A percentile compares a stretch with the other conserved stretches of the same genome.
Conservation (phyloP, 2,797 vertebrate species). For the Anas capensis region DNA sequence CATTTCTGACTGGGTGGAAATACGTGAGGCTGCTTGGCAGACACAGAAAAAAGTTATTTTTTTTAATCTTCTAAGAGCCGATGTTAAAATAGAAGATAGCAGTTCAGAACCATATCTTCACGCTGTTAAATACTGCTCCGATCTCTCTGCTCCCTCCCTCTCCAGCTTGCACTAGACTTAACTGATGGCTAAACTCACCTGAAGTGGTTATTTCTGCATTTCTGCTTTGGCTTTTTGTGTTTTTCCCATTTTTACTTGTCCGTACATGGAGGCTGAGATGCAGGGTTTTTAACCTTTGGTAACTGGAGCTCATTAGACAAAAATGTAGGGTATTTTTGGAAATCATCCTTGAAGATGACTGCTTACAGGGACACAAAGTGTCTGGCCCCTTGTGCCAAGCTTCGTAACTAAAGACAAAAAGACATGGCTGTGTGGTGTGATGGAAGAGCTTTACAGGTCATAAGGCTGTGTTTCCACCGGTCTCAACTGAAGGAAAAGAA, state of each 20-base stretch:
- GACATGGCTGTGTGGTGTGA: not conserved
- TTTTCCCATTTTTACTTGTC: not conserved
- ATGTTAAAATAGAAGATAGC: conserved; percentile 1
- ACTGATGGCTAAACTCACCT: not conserved
- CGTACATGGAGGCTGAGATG: not conserved
- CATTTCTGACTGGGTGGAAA: not conserved
- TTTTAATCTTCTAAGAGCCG: not conserved
- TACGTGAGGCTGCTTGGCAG: not conserved
- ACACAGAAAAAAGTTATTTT: not conserved
- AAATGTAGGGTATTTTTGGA: not conserved
- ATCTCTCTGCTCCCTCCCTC: not conserved
- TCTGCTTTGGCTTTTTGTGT: not conserved
- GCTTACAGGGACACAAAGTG: not conserved
- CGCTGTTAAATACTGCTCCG: not conserved
- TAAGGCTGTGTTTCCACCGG: not conserved
- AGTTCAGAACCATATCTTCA: not conserved
- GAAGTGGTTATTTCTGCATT: not conserved
- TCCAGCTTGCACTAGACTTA: not conserved
- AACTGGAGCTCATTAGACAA: not conserved
- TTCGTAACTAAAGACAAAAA: not conserved
- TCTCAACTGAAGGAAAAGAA: not conserved
- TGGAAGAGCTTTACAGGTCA: not conserved
- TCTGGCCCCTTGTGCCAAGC: not conserved
- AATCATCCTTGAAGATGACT: not conserved
- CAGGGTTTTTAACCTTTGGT: not conserved